phyloP scores from a whole-genome alignment of 2,113 vertebrate genomes.

The Microtus oregoni region DNA sequence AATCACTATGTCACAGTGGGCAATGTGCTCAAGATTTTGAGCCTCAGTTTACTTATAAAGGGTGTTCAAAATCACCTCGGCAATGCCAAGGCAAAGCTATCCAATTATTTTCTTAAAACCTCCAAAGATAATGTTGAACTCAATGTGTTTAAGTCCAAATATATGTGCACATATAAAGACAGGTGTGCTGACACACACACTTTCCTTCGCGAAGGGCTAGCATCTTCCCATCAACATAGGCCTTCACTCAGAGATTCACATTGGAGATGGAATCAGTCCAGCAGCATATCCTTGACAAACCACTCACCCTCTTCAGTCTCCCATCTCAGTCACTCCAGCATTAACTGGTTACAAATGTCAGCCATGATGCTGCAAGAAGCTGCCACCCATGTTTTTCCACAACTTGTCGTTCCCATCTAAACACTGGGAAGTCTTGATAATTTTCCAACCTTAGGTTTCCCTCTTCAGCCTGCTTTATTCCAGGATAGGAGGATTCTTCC shows the following conservation, averaged over 20 bases:
- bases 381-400: rapidly evolving
- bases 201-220: neutral
- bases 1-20: neutral
- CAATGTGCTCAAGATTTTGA: neutral
- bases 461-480: neutral
- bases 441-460: neutral
- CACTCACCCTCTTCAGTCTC: neutral
- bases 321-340: neutral
- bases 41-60: neutral
- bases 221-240: neutral
- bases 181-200: no score
- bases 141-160: neutral
- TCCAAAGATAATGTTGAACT: neutral
- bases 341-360: neutral
- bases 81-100: neutral
- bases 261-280: neutral
- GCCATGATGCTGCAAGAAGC: neutral
- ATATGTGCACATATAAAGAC: neutral
- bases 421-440: neutral
- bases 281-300: rapidly evolving
- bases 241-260: neutral
- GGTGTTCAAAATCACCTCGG: neutral
- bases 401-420: neutral
- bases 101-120: no score
- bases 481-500: neutral